Conservation (phyloP, 1,140 invertebrate genomes). For the Ctenoplectra terminalis region DNA sequence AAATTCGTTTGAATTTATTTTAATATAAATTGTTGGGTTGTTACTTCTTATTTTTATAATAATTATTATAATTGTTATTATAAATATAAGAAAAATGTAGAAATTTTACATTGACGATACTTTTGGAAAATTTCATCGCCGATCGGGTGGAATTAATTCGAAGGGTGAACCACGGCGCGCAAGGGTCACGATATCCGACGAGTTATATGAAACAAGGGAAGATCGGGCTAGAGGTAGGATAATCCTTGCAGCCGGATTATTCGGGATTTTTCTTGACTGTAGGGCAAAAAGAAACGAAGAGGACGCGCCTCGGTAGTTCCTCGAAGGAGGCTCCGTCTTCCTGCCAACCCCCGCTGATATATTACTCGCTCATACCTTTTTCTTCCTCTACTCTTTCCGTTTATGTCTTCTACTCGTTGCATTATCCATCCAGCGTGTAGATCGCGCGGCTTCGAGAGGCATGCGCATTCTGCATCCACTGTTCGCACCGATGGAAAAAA, state of each 20-base stretch:
- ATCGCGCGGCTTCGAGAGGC: neutral
- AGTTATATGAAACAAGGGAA: constrained; percentile 75
- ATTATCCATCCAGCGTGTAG: constrained; percentile 22
- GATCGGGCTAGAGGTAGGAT: constrained; percentile 74
- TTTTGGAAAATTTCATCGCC: neutral
- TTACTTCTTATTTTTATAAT: too few species aligned
- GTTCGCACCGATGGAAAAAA: constrained; percentile 12
- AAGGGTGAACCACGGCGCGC: constrained; percentile 30
- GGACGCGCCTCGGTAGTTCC: constrained; percentile 72
- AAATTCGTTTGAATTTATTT: too few species aligned
- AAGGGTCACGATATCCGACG: constrained; percentile 72
- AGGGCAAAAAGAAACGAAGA: constrained; percentile 72
- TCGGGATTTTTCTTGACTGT: constrained; percentile 78
- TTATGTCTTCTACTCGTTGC: neutral
- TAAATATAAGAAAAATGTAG: neutral
- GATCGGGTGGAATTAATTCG: constrained; percentile 45
- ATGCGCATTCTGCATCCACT: neutral
- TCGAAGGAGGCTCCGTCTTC: constrained; percentile 70
- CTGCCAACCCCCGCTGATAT: constrained; percentile 74
- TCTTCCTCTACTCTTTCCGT: constrained; percentile 35
- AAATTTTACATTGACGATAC: too few species aligned
- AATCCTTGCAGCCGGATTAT: constrained; percentile 81
- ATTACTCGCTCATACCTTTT: constrained; percentile 70
- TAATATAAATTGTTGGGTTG: too few species aligned
- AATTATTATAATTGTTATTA: too few species aligned